A percentile compares a stretch with the other conserved stretches of the same genome.
These are phyloP conservation scores for Anagrus nilaparvatae DNA, from an alignment of 1,140 invertebrate genomes.

Conservation along the genomic window DNA sequence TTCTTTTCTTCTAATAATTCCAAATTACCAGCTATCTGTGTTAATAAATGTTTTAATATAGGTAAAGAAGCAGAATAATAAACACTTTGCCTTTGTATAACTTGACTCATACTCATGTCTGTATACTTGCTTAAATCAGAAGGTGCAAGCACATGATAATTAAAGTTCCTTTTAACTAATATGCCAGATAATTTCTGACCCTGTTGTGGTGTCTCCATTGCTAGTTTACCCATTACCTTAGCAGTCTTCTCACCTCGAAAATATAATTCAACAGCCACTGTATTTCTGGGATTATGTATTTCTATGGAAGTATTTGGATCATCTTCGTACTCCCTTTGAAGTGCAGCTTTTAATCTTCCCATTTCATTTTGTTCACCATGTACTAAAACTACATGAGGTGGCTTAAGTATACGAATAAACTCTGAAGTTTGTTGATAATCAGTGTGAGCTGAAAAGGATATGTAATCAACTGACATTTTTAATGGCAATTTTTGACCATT, in stretches of 20 bases:
- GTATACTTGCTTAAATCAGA: conserved; percentile 92
- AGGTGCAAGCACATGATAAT: conserved; percentile 90
- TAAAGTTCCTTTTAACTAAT: conserved; percentile 95
- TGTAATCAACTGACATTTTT: conserved; percentile 98
- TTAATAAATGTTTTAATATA: conserved; percentile 73
- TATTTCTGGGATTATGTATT: conserved; percentile 94
- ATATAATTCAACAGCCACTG: conserved; percentile 82
- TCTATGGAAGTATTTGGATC: conserved; percentile 77
- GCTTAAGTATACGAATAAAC: conserved; percentile 89
- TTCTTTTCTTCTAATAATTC: conserved; percentile 65
- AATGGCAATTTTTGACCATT: conserved; percentile 90
- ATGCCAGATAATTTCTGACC: conserved; percentile 81
- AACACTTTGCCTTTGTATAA: conserved; percentile 83
- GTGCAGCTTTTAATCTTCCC: conserved; percentile 86
- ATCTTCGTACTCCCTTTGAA: conserved; percentile 91
- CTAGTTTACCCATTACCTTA: conserved; percentile 91
- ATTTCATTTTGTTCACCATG: conserved; percentile 99
- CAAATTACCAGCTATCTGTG: conserved; percentile 73
- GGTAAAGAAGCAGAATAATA: conserved; percentile 70
- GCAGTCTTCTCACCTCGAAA: conserved; percentile 97
- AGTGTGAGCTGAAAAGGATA: conserved; percentile 98
- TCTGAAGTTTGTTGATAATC: conserved; percentile 98
- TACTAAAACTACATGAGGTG: conserved; percentile 92
- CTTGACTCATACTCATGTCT: conserved; percentile 85
- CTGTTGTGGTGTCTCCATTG: conserved; percentile 69